Base-by-base conservation (phyloP, 2,888 invertebrate species). In the Machimus rusticus region DNA sequence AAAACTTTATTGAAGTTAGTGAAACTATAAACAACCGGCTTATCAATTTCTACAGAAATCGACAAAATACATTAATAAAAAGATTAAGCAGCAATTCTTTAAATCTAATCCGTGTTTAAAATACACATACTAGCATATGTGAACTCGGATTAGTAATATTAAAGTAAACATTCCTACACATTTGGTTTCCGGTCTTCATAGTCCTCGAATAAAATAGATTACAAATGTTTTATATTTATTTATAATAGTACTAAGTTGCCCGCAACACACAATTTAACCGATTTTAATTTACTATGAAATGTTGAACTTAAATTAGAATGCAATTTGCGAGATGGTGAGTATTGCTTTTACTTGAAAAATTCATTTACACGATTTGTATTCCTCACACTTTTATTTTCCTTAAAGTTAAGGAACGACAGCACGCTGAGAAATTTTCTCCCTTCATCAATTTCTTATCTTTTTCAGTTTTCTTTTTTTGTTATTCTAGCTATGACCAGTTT, bases 401-500 rank as follows among this genome's bases (percentile, higher is more conserved):
- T 66, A 28, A 39, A 23, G 9, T 23, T 31, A 37, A 82, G 57
- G 57, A 66, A 82, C 37, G 57, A 57, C 57, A 82, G 82, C 37
- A 82, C 57, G 34, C 34, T 82, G 66, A 37, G 55, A 82, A 57
- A 82, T 19, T 82, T 57, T 57, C 74, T 12, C 74, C 74, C 74
- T 85, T 74, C 74, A 23, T 85, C n/a, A 74, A 85, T 28, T 85
- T 74, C 31, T 14, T 23, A n/a, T 66, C 66, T 19, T 66, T 19
- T 66, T 66, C 51, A 66, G 66, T 84, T 84, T 19, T n/a, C n/a
- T n/a, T 84, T 84, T 74, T 85, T 46, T 28, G 74, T 74, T 74
- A 85, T 43, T 85, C 85, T 85, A 85, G 74, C 85, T 85, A 85
- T 85, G 82, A 82, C 51, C 82, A 82, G 82, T 82, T 82, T 66